A percentile compares a stretch with the other conserved stretches of the same genome.
Evolutionary conservation across 2,888 invertebrate species (phyloP).

Genomic region (Lapara coniferarum): DNA sequence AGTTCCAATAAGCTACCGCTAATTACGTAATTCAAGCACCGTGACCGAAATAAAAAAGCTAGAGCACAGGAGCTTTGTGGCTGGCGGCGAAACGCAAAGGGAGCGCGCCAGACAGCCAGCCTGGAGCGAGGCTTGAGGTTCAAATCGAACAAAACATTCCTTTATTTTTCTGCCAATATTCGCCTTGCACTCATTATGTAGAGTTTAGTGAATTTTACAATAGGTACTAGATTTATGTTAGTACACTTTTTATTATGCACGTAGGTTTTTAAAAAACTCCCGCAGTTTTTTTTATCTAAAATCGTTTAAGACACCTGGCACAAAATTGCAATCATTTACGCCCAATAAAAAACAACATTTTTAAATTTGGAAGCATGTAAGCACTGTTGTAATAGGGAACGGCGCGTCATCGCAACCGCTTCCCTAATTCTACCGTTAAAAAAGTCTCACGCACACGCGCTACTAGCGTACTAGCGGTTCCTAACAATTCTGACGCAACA

Average conservation of each 20-base stretch:
- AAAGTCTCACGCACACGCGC: conserved; percentile 15
- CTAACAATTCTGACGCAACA: conserved; percentile 19
- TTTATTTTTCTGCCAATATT: conserved; percentile 19
- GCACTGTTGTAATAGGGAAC: not conserved
- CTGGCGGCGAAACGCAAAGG: conserved; percentile 71
- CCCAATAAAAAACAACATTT: not conserved
- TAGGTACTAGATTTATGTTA: not conserved
- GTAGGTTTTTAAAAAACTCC: too few relatives aligned
- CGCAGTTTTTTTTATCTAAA: not conserved
- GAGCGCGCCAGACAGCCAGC: conserved; percentile 37
- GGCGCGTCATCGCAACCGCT: conserved; percentile 8
- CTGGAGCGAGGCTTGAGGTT: conserved; percentile 25
- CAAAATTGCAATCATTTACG: too few relatives aligned
- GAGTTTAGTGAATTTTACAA: not conserved
- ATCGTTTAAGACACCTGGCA: not conserved
- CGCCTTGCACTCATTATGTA: not conserved
- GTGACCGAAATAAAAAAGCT: conserved; percentile 74
- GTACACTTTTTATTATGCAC: too few relatives aligned
- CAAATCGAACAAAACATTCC: conserved; percentile 31
- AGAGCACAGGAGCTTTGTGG: conserved; percentile 64
- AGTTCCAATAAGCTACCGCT: conserved; percentile 72
- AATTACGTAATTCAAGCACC: conserved; percentile 79
- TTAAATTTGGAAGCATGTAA: not conserved
- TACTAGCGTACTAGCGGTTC: conserved; percentile 21
- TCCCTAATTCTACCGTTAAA: conserved; percentile 19